Percentiles rank a stretch among this genome's conserved stretches.
Evolutionary conservation across 2,113 vertebrate genomes (phyloP).

Genomic region (Oreochromis niloticus): DNA sequence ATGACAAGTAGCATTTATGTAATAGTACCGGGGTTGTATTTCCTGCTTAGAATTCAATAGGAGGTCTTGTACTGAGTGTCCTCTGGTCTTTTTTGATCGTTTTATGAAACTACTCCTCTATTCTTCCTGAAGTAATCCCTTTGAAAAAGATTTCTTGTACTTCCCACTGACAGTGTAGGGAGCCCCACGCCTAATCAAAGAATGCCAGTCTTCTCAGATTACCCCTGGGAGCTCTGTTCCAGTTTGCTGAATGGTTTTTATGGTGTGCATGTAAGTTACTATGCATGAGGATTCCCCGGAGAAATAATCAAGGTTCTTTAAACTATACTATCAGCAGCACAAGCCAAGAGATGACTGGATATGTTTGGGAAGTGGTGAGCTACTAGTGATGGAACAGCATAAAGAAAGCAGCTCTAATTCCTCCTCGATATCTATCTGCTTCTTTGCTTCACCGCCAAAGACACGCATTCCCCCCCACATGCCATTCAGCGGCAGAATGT

Average conservation of each 20-base stretch:
- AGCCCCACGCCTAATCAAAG: neutral
- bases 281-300: neutral
- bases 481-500: neutral
- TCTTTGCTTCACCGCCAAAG: neutral
- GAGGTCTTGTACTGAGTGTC: neutral
- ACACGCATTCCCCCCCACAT: neutral
- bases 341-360: neutral
- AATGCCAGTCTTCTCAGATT: neutral
- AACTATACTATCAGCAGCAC: neutral
- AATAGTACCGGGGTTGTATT: neutral
- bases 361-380: neutral
- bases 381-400: neutral
- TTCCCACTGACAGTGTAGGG: neutral
- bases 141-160: neutral
- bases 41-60: neutral
- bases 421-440: neutral
- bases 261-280: neutral
- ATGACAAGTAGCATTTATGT: neutral
- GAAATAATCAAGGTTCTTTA: neutral
- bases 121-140: neutral
- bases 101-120: neutral
- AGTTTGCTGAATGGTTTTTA: neutral
- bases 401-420: neutral
- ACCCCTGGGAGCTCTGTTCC: neutral
- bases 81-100: neutral